Percentiles rank a stretch among this genome's conserved stretches.
Evolutionary conservation across 2,888 invertebrate species (phyloP).

Genomic region (Adelognathus sp.): DNA sequence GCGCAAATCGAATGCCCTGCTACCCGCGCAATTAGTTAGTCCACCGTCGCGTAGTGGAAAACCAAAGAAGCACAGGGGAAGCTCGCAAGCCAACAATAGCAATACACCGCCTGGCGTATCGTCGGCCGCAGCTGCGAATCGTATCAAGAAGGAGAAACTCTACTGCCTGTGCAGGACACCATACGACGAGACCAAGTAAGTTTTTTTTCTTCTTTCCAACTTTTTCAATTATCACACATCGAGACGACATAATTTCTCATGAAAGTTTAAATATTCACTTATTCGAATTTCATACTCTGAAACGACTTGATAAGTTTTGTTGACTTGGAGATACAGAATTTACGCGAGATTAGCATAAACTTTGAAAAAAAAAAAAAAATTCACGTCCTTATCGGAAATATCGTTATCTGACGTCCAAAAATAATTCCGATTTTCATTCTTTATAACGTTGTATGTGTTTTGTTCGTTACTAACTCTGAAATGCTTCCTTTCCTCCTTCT

Average conservation of each 20-base stretch:
- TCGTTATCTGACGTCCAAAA: too few relatives aligned
- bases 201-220: slow-evolving; percentile 31
- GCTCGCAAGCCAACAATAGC: slow-evolving; percentile 72
- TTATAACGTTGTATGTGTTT: slow-evolving; percentile 1
- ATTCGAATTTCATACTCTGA: too few relatives aligned
- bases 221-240: not conserved
- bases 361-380: not conserved
- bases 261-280: too few relatives aligned
- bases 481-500: not conserved
- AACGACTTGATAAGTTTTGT: too few relatives aligned
- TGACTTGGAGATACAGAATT: too few relatives aligned
- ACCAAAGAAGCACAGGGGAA: slow-evolving; percentile 78
- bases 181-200: slow-evolving; percentile 96
- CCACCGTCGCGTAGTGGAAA: slow-evolving; percentile 74
- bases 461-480: not conserved
- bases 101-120: slow-evolving; percentile 71
- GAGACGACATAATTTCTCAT: not conserved
- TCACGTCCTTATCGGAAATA: too few relatives aligned
- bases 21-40: slow-evolving; percentile 76
- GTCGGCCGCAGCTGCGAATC: slow-evolving; percentile 69
- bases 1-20: slow-evolving; percentile 82
- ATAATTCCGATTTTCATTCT: not conserved
- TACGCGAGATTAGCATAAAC: too few relatives aligned
- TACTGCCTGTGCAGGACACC: slow-evolving; percentile 96
- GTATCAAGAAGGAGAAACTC: slow-evolving; percentile 89